Percentiles rank a stretch among this genome's conserved stretches.
Evolutionary conservation across 2,113 vertebrate genomes (phyloP).

Genomic region (Terrapene triunguis): DNA sequence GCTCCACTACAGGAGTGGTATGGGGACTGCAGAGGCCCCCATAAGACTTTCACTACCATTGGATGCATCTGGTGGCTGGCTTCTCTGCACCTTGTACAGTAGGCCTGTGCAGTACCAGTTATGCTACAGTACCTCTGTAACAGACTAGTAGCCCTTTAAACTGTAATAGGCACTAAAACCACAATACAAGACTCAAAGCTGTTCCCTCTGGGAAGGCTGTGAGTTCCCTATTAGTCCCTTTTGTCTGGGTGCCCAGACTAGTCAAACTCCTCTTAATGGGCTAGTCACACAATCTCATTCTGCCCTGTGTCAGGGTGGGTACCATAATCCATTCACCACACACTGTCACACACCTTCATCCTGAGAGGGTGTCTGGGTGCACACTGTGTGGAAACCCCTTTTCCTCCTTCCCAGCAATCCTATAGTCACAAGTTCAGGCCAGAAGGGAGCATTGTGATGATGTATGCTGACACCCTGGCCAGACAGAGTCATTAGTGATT

Average conservation of each 20-base stretch:
- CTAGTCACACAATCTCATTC: not conserved
- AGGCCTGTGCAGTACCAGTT: not conserved
- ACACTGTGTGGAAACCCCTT: not conserved
- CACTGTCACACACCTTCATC: not conserved
- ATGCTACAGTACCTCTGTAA: not conserved
- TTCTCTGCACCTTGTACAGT: not conserved
- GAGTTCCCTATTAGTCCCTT: not conserved
- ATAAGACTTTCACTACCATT: not conserved
- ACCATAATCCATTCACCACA: not conserved
- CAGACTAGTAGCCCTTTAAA: not conserved
- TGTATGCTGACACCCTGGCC: not conserved
- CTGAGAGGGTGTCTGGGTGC: not conserved
- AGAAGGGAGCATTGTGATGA: not conserved
- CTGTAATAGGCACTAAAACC: not conserved
- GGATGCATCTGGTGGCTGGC: not conserved
- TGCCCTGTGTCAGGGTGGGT: not conserved
- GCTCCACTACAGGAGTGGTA: not conserved
- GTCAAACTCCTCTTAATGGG: not conserved
- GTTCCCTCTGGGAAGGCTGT: not conserved
- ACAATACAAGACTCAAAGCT: not conserved
- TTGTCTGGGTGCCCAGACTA: not conserved
- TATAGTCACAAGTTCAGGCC: not conserved
- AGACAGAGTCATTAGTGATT: not conserved
- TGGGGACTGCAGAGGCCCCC: not conserved
- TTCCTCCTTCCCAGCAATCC: not conserved